Conservation (phyloP, 2,113 vertebrate genomes). For the Catharus fuscescens region DNA sequence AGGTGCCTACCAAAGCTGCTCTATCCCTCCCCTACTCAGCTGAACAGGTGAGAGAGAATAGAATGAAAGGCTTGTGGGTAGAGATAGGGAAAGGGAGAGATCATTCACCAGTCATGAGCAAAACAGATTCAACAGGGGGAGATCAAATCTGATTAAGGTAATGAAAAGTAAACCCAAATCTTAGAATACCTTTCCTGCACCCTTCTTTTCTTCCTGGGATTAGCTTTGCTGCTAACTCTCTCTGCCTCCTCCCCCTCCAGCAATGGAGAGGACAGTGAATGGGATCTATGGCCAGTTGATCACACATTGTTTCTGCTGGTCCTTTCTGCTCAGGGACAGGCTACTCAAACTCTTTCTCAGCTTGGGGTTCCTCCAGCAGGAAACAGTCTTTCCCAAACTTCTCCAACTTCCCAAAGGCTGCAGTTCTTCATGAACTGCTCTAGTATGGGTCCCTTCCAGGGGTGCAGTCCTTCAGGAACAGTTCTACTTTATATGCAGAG, state of each 20-base stretch:
- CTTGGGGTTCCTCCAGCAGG: neutral
- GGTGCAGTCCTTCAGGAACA: neutral
- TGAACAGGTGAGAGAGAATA: neutral
- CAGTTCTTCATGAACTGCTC: neutral
- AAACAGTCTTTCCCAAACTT: neutral
- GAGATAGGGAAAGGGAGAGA: neutral
- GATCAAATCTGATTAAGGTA: neutral
- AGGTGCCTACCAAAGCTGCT: neutral
- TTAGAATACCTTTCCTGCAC: neutral
- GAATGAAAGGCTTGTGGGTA: rapidly evolving
- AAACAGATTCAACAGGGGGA: neutral
- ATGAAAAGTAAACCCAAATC: neutral
- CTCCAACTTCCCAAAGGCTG: neutral
- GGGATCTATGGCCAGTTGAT: neutral
- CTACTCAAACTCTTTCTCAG: neutral
- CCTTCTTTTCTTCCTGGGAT: neutral
- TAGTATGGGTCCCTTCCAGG: neutral
- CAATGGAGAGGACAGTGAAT: rapidly evolving
- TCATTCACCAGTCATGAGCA: neutral
- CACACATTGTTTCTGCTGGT: neutral
- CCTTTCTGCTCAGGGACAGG: neutral
- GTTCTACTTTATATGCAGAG: neutral
- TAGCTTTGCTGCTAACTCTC: neutral
- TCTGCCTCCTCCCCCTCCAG: neutral
- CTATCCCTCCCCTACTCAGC: neutral